phyloP scores from a whole-genome alignment of 2,888 invertebrate species.

The Agrotis puta region DNA sequence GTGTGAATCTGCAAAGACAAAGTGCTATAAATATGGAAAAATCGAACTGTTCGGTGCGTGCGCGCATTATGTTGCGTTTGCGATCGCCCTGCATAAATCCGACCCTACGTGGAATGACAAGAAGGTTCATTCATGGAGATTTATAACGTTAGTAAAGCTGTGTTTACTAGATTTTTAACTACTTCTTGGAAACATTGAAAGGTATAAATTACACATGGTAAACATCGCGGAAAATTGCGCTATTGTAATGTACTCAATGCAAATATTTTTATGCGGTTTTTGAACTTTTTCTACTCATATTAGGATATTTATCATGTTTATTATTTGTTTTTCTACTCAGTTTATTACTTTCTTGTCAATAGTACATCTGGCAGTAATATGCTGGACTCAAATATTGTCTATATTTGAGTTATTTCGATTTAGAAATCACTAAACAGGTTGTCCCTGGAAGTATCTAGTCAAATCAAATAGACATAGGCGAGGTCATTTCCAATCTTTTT shows the following conservation, averaged over 20 bases:
- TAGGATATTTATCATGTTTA: too few species aligned
- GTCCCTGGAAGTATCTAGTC: too few species aligned
- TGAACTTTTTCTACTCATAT: conserved; percentile 7
- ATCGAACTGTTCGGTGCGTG: conserved; percentile 59
- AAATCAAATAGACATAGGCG: too few species aligned
- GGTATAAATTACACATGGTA: conserved; percentile 34
- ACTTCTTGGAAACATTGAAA: conserved; percentile 72
- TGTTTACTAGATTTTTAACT: conserved; percentile 72
- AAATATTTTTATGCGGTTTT: conserved; percentile 7
- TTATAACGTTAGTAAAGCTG: conserved; percentile 75
- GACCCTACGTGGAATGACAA: conserved; percentile 78
- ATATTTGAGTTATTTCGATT: too few species aligned
- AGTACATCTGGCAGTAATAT: background rate
- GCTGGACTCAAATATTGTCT: too few species aligned
- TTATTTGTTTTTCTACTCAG: background rate
- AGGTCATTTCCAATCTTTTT: too few species aligned
- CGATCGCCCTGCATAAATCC: conserved; percentile 68
- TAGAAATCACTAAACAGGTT: too few species aligned
- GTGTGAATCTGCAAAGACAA: conserved; percentile 71
- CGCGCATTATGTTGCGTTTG: conserved; percentile 69
- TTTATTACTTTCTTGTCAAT: too few species aligned
- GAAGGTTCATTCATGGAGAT: conserved; percentile 83
- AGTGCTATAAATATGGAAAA: conserved; percentile 76
- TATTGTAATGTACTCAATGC: conserved; percentile 12
- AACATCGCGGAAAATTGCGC: conserved; percentile 41